These are phyloP conservation scores for Eilema griseolum DNA, from an alignment of 2,888 invertebrate species.

Conservation along the genomic window DNA sequence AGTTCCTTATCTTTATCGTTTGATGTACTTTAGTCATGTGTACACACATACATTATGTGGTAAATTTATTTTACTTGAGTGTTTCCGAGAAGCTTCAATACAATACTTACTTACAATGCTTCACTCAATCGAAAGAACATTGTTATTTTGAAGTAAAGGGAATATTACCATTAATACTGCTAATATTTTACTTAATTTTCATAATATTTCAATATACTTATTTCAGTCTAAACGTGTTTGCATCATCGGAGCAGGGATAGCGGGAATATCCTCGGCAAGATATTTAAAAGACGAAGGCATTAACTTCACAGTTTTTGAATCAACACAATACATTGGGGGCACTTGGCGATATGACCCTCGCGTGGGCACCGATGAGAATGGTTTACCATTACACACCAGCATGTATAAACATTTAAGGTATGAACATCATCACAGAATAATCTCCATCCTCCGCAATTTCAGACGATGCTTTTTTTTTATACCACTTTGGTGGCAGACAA, in stretches of 20 bases:
- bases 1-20: not conserved
- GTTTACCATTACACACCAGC: conserved; percentile 88
- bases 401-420: conserved; percentile 91
- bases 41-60: not conserved
- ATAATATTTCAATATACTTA: not conserved
- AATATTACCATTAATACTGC: too few species aligned
- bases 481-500: too few species aligned
- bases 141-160: too few species aligned
- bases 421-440: conserved; percentile 22
- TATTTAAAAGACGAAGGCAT: conserved; percentile 76
- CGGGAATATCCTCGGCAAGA: conserved; percentile 74
- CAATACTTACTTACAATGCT: too few species aligned
- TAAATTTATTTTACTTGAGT: not conserved
- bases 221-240: conserved; percentile 67
- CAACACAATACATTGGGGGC: conserved; percentile 75
- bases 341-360: conserved; percentile 82
- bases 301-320: conserved; percentile 74
- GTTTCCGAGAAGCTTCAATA: not conserved
- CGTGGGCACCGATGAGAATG: conserved; percentile 85
- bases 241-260: conserved; percentile 79
- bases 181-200: not conserved
- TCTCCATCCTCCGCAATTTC: not conserved
- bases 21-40: not conserved
- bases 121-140: not conserved
- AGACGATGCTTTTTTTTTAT: too few species aligned